Evolutionary conservation across 2,888 invertebrate species (phyloP), one percentile per base, ranked within the genome.

Genomic region (Drosophila neonasuta): DNA sequence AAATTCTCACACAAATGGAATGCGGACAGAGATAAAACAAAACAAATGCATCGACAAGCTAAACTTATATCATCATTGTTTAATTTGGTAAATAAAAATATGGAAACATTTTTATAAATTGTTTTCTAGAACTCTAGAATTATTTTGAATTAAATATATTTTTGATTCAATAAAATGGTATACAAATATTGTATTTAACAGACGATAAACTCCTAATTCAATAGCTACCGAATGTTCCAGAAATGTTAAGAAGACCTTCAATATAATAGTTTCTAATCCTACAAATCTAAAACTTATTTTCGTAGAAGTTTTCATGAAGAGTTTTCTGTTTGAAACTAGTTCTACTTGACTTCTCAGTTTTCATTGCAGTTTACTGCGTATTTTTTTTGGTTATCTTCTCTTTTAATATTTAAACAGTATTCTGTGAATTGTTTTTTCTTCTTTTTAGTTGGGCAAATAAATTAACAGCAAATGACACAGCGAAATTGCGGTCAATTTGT

Each of bases 401-500:
- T 24, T 15, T n/a, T 9, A 9, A 39, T 20, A 24, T 51, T 24
- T 50, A 30, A 49, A 10, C 20, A 49, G 32, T 32, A 42, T 50
- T 36, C 10, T 9, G 9, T 30, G 15, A 30, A 29, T 57, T 29
- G 11, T 42, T n/a, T 46, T 50, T 45, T 63, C 51, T 65, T 69
- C 32, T 51, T 60, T 20, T 51, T 17, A 6, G 24, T 24, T 20
- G 42, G 39, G 8, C 6, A 68, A 50, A 80, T 85, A 86, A 85
- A 86, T 71, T 66, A 70, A 44, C 46, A 30, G 24, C 55, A 74
- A 63, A 60, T 80, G 80, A 80, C 76, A 44, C 70, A 62, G 85
- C 80, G 51, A 66, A 84, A 80, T 67, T 58, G 76, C 24, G 45
- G 50, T 64, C 87, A 79, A 81, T 79, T 86, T 81, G 81, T 81